A percentile compares a stretch with the other conserved stretches of the same genome.
Conservation (phyloP, 2,797 vertebrate genomes). For the Amphiprion clarkii region DNA sequence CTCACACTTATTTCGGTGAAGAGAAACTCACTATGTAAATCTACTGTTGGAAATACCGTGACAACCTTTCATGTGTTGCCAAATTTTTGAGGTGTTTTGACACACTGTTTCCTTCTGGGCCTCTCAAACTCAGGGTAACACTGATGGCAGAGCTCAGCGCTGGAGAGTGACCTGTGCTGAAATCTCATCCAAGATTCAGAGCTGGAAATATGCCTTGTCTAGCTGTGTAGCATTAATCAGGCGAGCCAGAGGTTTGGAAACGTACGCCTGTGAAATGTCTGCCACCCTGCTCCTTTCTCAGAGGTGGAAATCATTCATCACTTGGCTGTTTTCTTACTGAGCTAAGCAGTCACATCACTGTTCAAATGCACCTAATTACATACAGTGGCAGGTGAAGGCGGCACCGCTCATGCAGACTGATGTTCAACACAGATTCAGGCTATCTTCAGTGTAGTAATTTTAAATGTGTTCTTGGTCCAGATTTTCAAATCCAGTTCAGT, state of each 20-base stretch:
- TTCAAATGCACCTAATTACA: not conserved
- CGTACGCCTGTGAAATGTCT: not conserved
- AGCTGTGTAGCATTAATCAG: not conserved
- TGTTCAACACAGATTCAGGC: too few species aligned
- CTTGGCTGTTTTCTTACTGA: not conserved
- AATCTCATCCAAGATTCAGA: constrained; percentile 19
- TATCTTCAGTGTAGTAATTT: too few species aligned
- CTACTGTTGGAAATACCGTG: constrained; percentile 10
- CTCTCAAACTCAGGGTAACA: constrained; percentile 18
- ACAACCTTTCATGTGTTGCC: constrained; percentile 23
- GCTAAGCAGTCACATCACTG: not conserved
- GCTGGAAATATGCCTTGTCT: constrained; percentile 6
- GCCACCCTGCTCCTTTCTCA: not conserved
- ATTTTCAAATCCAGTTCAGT: too few species aligned
- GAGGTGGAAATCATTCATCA: not conserved
- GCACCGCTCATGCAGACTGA: too few species aligned
- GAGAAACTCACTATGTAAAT: constrained; percentile 26
- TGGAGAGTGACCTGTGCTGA: constrained; percentile 19
- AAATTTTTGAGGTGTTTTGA: constrained; percentile 31
- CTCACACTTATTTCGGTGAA: constrained; percentile 24
- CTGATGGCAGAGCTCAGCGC: constrained; percentile 12
- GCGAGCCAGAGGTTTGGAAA: not conserved
- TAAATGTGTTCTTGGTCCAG: too few species aligned
- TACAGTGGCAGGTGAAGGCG: too few species aligned
- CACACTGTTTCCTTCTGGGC: constrained; percentile 12